phyloP scores from a whole-genome alignment of 1,140 invertebrate species.

The Meloidogyne floridensis region DNA sequence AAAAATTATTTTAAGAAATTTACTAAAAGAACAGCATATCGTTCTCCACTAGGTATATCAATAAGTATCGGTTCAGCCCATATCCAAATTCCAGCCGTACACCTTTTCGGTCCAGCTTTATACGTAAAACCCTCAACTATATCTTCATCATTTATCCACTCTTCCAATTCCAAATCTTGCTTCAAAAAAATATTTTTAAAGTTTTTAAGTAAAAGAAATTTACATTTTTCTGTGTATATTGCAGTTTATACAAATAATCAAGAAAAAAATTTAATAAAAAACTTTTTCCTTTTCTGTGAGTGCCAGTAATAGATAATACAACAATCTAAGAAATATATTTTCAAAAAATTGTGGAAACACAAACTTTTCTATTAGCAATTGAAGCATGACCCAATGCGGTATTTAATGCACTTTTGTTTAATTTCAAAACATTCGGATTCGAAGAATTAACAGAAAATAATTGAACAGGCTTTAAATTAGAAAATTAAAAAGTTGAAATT shows the following conservation, averaged over 20 bases:
- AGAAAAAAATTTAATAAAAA: conserved; percentile 90
- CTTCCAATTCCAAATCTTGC: conserved; percentile 54
- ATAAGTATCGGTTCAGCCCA: conserved; percentile 71
- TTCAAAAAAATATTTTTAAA: conserved; percentile 39
- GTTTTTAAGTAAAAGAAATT: background rate
- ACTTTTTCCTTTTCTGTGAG: conserved; percentile 94
- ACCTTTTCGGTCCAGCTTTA: conserved; percentile 68
- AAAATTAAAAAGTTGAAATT: background rate
- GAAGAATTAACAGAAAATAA: conserved; percentile 50
- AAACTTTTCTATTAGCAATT: conserved; percentile 52
- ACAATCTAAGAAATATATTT: conserved; percentile 72
- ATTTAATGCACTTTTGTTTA: conserved; percentile 54
- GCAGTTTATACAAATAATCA: conserved; percentile 72
- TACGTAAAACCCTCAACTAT: conserved; percentile 68
- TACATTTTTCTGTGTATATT: conserved; percentile 55
- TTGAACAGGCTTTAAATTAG: conserved; percentile 44
- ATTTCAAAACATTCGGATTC: conserved; percentile 50
- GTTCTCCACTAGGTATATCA: conserved; percentile 58
- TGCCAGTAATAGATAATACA: conserved; percentile 89
- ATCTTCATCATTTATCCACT: conserved; percentile 62
- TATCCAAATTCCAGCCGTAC: conserved; percentile 69
- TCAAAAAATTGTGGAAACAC: background rate
- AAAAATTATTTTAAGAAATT: background rate
- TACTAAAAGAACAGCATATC: conserved; percentile 61
- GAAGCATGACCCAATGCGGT: conserved; percentile 52